phyloP scores from a whole-genome alignment of 2,113 vertebrate species.

The Mormyrus iriodes region DNA sequence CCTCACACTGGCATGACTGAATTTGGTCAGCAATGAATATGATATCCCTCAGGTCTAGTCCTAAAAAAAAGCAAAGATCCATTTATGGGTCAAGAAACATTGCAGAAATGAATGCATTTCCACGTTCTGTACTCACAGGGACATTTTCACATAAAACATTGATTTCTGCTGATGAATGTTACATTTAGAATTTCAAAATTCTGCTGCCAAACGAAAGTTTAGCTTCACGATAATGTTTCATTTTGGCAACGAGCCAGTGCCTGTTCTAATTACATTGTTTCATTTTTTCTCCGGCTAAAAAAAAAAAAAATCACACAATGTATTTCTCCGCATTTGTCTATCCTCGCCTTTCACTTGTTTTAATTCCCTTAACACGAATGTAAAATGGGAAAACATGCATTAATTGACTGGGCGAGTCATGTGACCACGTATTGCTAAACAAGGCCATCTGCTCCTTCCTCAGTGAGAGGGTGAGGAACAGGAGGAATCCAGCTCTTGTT shows the following conservation, averaged over 20 bases:
- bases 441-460: background rate
- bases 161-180: background rate
- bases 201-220: background rate
- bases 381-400: background rate
- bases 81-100: background rate
- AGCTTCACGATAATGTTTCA: slow-evolving; percentile 5
- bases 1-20: background rate
- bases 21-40: background rate
- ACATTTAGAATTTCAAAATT: slow-evolving; percentile 8
- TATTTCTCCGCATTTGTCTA: background rate
- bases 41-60: background rate
- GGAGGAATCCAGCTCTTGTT: background rate
- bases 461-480: background rate
- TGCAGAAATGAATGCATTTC: background rate
- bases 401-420: background rate
- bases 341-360: background rate
- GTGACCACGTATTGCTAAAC: background rate
- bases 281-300: background rate
- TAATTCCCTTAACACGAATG: slow-evolving; percentile 1
- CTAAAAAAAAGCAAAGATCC: background rate
- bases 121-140: background rate
- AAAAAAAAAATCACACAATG: slow-evolving; percentile 12
- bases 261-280: background rate
- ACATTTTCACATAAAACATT: background rate
- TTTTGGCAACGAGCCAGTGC: background rate